These are phyloP conservation scores for Heptranchias perlo DNA, from an alignment of 2,113 vertebrate species.

Conservation along the genomic window DNA sequence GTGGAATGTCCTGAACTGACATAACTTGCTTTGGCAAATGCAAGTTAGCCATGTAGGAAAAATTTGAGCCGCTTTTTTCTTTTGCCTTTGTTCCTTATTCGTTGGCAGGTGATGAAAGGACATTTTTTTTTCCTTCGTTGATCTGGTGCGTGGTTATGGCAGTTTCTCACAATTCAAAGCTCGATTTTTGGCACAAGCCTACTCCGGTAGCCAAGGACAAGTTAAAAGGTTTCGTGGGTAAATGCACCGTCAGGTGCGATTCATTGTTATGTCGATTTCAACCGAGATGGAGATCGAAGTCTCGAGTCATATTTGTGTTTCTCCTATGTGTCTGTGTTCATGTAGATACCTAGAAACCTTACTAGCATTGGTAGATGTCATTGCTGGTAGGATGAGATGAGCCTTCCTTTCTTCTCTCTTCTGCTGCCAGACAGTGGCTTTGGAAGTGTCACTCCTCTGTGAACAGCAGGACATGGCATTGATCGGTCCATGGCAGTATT, in stretches of 20 bases:
- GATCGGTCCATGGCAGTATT: background rate
- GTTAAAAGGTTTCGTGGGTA: background rate
- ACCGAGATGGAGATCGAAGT: background rate
- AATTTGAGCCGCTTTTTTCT: background rate
- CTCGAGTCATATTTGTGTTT: background rate
- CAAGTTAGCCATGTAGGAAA: background rate
- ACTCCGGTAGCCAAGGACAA: background rate
- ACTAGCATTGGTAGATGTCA: background rate
- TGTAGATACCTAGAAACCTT: background rate
- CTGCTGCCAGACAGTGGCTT: background rate
- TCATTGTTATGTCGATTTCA: background rate
- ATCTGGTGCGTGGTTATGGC: background rate
- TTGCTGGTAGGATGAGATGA: background rate
- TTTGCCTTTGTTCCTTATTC: background rate
- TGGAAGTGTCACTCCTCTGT: background rate
- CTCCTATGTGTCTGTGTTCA: background rate
- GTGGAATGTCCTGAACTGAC: background rate
- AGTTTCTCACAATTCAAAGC: background rate
- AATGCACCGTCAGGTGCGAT: background rate
- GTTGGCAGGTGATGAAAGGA: background rate
- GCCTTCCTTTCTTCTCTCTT: background rate
- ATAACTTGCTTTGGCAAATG: background rate
- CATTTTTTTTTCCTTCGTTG: background rate
- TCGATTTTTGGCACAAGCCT: background rate
- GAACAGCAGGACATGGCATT: background rate